Percentiles rank a stretch among this genome's conserved stretches.
Evolutionary conservation across 92 coral and sea anemone species (phyloP).

Genomic region (Micromussa lordhowensis): DNA sequence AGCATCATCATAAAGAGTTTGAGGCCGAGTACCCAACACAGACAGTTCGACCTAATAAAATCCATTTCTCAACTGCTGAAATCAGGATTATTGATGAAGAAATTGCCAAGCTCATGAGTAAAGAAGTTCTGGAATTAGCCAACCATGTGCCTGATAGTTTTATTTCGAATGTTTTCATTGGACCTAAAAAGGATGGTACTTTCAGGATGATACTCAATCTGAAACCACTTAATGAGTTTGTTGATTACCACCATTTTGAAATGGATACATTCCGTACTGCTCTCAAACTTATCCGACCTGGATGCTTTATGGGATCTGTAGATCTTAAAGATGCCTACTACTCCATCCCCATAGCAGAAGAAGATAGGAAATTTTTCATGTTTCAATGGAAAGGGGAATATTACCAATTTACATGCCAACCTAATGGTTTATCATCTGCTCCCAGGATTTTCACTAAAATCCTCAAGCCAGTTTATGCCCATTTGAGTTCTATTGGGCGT

Average conservation of each 20-base stretch:
- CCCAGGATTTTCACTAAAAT: constrained; percentile 66
- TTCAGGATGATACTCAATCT: constrained; percentile 49
- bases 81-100: constrained; percentile 16
- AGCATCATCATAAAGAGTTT: constrained; percentile 46
- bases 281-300: constrained; percentile 46
- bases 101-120: constrained; percentile 25
- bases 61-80: constrained; percentile 21
- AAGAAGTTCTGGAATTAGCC: constrained; percentile 21
- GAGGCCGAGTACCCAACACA: constrained; percentile 14
- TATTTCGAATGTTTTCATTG: constrained; percentile 44
- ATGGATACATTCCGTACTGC: constrained; percentile 54
- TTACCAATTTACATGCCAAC: constrained; percentile 24
- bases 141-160: neutral
- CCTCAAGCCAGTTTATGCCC: constrained; percentile 64
- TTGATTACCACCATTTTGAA: constrained; percentile 36
- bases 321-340: constrained; percentile 48
- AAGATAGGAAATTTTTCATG: neutral
- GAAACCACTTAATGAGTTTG: too few relatives aligned
- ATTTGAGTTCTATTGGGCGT: constrained; percentile 54
- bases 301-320: constrained; percentile 59
- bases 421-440: constrained; percentile 56
- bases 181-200: constrained; percentile 57
- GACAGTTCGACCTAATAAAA: neutral
- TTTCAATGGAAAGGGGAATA: constrained; percentile 51
- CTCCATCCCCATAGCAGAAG: constrained; percentile 10